These are phyloP conservation scores for Myotis brandtii DNA, from an alignment of 2,113 vertebrate genomes.

Conservation along the genomic window DNA sequence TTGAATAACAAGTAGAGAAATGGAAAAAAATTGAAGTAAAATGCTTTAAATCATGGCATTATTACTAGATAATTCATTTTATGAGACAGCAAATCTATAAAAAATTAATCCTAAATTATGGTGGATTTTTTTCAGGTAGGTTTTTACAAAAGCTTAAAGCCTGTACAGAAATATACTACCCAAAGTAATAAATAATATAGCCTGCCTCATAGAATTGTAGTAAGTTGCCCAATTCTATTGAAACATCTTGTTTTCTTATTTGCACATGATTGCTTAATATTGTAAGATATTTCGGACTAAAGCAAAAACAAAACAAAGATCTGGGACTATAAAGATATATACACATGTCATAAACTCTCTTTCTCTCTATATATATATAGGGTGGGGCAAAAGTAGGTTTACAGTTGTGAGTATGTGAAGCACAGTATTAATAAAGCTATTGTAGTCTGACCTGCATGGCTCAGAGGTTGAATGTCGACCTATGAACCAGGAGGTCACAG, in stretches of 20 bases:
- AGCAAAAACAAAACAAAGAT: not conserved
- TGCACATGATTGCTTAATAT: conserved; percentile 23
- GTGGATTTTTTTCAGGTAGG: not conserved
- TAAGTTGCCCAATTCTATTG: not conserved
- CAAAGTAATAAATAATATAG: not conserved
- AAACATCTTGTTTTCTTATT: conserved; percentile 29
- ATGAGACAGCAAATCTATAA: not conserved
- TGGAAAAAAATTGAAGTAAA: conserved; percentile 1
- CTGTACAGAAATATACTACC: not conserved
- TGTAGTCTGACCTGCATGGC: too few species aligned
- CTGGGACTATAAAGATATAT: not conserved
- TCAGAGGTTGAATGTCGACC: too few species aligned
- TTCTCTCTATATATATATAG: not conserved
- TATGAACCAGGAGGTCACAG: too few species aligned
- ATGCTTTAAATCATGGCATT: conserved; percentile 29
- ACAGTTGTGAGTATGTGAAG: too few species aligned
- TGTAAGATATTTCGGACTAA: not conserved
- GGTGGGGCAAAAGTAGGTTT: too few species aligned
- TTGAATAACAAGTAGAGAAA: conserved; percentile 52
- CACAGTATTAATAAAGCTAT: too few species aligned
- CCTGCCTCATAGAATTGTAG: not conserved
- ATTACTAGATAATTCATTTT: conserved; percentile 18
- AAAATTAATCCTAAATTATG: conserved; percentile 21
- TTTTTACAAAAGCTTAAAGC: conserved; percentile 21
- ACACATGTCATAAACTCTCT: not conserved